These are phyloP conservation scores for Apodemia mormo DNA, from an alignment of 2,888 invertebrate genomes.

Conservation along the genomic window DNA sequence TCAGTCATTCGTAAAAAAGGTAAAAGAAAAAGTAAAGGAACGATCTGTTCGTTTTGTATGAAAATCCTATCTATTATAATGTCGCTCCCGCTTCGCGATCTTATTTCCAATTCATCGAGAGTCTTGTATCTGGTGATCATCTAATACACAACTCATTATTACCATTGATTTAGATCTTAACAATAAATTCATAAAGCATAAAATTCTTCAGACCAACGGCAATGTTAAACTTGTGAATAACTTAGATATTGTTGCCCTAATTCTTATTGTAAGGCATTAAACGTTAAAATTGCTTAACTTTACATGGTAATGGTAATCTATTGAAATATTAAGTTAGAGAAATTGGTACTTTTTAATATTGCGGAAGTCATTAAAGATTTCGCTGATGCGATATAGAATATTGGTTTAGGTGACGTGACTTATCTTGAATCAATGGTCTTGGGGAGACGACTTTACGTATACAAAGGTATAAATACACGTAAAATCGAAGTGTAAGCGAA, in stretches of 20 bases:
- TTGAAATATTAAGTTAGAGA: constrained; percentile 46
- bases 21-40: constrained; percentile 32
- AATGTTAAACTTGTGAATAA: constrained; percentile 42
- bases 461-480: background rate
- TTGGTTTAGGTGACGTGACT: constrained; percentile 67
- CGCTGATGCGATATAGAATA: constrained; percentile 59
- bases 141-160: constrained; percentile 39
- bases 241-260: constrained; percentile 28
- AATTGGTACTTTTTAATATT: constrained; percentile 46
- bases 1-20: constrained; percentile 33
- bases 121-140: constrained; percentile 51
- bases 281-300: constrained; percentile 18
- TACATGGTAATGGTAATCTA: constrained; percentile 12
- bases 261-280: constrained; percentile 21
- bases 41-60: constrained; percentile 41
- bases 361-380: constrained; percentile 49
- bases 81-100: constrained; percentile 58
- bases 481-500: too few species aligned
- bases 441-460: background rate
- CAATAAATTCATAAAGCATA: constrained; percentile 26
- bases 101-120: constrained; percentile 69
- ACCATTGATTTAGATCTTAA: constrained; percentile 36
- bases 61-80: constrained; percentile 63
- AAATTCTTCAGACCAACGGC: constrained; percentile 34
- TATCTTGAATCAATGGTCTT: constrained; percentile 30